These are phyloP conservation scores for Aplochiton taeniatus DNA, from an alignment of 2,797 vertebrate species.

Conservation along the genomic window DNA sequence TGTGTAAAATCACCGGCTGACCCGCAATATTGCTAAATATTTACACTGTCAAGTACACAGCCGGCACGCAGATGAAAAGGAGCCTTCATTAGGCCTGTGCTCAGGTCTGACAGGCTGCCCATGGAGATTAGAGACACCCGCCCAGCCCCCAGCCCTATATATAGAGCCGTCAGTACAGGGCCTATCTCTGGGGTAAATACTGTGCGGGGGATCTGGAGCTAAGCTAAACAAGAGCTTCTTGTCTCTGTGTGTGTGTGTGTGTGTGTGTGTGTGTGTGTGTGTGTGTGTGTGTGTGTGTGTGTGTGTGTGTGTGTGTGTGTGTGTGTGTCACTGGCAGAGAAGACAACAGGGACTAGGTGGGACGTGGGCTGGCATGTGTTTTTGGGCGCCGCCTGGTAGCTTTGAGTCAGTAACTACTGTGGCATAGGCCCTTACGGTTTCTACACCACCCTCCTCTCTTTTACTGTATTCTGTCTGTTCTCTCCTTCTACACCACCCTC, in stretches of 20 bases:
- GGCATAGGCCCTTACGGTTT: too few species aligned
- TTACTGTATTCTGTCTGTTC: too few species aligned
- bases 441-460: too few species aligned
- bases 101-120: slow-evolving; percentile 96
- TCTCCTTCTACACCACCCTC: too few species aligned
- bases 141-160: slow-evolving; percentile 91
- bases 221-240: slow-evolving; percentile 85
- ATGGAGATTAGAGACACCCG: slow-evolving; percentile 98
- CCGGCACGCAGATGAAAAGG: slow-evolving; percentile 97
- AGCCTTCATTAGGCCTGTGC: slow-evolving; percentile 96
- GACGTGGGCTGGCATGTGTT: slow-evolving; percentile 12
- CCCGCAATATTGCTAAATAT: slow-evolving; percentile 98
- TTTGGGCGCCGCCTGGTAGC: too few species aligned
- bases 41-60: slow-evolving; percentile 99
- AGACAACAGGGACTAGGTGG: too few species aligned
- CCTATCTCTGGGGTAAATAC: slow-evolving; percentile 97
- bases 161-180: slow-evolving; percentile 94
- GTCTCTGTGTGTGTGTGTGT: slow-evolving; percentile 58
- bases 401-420: too few species aligned
- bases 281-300: slow-evolving; percentile 65
- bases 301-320: slow-evolving; percentile 29
- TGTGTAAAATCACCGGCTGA: slow-evolving; percentile 99
- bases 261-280: slow-evolving; percentile 33
- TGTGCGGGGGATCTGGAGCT: slow-evolving; percentile 86
- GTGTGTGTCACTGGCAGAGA: slow-evolving; percentile 15